A percentile compares a stretch with the other conserved stretches of the same genome.
Conservation (phyloP, 2,113 vertebrate species). For the Zosterops lateralis region DNA sequence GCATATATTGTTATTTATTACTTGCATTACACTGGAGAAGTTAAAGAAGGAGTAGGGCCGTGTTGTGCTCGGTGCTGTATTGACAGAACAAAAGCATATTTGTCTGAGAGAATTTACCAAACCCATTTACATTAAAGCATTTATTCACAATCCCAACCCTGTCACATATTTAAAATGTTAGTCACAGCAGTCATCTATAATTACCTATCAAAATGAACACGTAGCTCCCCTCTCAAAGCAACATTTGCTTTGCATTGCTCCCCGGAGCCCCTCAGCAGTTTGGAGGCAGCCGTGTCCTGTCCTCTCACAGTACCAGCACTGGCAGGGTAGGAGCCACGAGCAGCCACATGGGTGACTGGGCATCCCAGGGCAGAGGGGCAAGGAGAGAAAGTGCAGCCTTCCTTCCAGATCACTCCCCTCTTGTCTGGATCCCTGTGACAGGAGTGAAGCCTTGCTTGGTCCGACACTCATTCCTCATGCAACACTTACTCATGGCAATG, state of each 20-base stretch:
- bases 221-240: neutral
- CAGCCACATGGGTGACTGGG: neutral
- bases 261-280: neutral
- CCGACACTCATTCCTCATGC: neutral
- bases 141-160: neutral
- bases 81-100: slow-evolving; percentile 21
- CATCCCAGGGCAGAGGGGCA: neutral
- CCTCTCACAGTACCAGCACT: fast-evolving
- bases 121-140: neutral
- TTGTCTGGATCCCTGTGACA: neutral
- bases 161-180: neutral
- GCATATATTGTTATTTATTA: slow-evolving; percentile 51
- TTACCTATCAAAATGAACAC: neutral
- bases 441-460: neutral
- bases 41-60: neutral
- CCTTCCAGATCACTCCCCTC: neutral
- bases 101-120: slow-evolving; percentile 17
- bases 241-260: neutral
- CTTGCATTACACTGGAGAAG: neutral
- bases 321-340: neutral
- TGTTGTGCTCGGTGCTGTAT: neutral
- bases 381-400: neutral
- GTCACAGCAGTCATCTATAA: neutral
- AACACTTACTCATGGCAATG: neutral
- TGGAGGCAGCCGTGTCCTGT: neutral